Evolutionary conservation across 2,888 invertebrate genomes (phyloP), one percentile per base, ranked within the genome.

Genomic region (Philonicus albiceps): DNA sequence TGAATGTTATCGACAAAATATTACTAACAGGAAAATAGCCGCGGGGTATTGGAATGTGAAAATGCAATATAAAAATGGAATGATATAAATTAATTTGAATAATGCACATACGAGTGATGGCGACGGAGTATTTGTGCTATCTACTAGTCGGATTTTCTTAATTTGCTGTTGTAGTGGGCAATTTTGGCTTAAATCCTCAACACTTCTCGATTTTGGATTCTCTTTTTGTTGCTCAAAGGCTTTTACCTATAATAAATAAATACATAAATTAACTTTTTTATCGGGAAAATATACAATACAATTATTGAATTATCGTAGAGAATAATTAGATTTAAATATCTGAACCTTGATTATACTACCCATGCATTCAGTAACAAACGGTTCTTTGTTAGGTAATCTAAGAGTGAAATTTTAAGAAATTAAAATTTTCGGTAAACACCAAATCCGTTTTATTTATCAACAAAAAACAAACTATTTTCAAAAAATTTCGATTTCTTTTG

Each of bases 81-180:
- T 55, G 22, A 34, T 40, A 84, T 34, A 16, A 37, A 22, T 64
- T 84, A 55, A 40, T 34, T 72, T 53, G 6, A 40, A 30, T 31
- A 86, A 1, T 30, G 19, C 30, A 87, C 87, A 37, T 87, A 87
- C 87, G 19, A 87, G 78, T 43, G 37, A 73, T 34, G 87, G 87
- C 53, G 87, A 87, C 0, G 83, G 75, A 1, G 40, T 22, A 64
- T 84, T 84, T 30, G 72, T 27, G n/a, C 22, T 53, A 16, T 34
- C 37, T 19, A 55, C n/a, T 31, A 55, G n/a, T 31, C 84, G 84
- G 4, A 37, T 19, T 7, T 76, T 76, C 7, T 76, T 76, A 0
- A 27, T 22, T 64, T 64, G 64, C 8, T 49, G 27, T 11, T 55
- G 55, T 1, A 22, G 8, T 22, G 27, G 22, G 27, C 3, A 13